Conservation (phyloP, 2,888 invertebrate species). For the Ypsolopha scabrella region DNA sequence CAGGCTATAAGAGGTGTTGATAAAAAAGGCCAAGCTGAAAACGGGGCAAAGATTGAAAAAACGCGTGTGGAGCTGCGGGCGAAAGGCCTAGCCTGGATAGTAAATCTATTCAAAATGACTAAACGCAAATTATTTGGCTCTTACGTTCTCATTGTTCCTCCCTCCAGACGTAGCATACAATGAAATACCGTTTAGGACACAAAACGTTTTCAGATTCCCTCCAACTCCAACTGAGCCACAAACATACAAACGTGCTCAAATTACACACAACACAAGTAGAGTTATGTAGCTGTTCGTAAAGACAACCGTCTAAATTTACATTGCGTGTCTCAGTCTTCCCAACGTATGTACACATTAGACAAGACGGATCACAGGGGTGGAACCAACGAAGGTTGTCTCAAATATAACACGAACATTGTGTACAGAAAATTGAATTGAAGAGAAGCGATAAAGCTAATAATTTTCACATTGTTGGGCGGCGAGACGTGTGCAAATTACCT, state of each 20-base stretch:
- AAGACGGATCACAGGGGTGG: neutral
- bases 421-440: neutral
- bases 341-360: neutral
- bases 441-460: conserved; percentile 2
- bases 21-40: too few species aligned
- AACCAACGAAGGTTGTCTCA: neutral
- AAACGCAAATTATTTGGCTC: too few species aligned
- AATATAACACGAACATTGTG: neutral
- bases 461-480: neutral
- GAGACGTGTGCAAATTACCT: conserved; percentile 13
- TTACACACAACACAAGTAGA: neutral
- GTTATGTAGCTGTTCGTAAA: neutral
- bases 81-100: too few species aligned
- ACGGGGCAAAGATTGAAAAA: too few species aligned
- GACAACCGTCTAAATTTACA: neutral
- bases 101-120: too few species aligned
- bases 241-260: neutral
- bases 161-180: neutral
- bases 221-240: neutral
- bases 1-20: too few species aligned
- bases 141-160: too few species aligned
- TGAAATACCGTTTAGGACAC: neutral
- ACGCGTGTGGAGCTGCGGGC: too few species aligned
- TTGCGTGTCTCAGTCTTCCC: neutral
- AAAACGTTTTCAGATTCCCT: neutral